Conservation (phyloP, 2,888 invertebrate species). For the Cryptus armator region DNA sequence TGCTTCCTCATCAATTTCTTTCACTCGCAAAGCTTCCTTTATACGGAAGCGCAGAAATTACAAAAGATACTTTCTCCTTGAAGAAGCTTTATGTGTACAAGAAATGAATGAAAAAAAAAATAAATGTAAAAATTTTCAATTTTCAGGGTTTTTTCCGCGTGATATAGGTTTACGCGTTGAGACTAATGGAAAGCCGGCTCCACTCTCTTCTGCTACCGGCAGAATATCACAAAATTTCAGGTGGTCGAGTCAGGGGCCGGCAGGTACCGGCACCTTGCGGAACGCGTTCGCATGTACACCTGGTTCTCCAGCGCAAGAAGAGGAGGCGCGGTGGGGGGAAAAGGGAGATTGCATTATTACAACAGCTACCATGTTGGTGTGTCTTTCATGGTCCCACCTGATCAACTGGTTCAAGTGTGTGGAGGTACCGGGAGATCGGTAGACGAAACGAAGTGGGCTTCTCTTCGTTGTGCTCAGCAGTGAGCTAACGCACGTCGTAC, state of each 20-base stretch:
- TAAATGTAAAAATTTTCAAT: background rate
- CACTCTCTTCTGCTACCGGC: background rate
- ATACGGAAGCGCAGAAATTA: too few relatives aligned
- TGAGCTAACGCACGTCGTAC: slow-evolving; percentile 80
- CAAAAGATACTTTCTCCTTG: too few relatives aligned
- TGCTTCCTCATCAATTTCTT: too few relatives aligned
- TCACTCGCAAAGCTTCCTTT: too few relatives aligned
- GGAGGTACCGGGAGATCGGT: slow-evolving; percentile 13
- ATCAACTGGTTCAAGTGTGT: slow-evolving; percentile 28
- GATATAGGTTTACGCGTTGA: too few relatives aligned
- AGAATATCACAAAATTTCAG: slow-evolving; percentile 16
- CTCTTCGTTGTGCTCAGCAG: slow-evolving; percentile 73
- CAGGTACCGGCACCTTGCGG: slow-evolving; percentile 78
- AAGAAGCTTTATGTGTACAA: background rate
- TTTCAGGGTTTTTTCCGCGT: too few relatives aligned
- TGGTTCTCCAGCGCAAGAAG: slow-evolving; percentile 6
- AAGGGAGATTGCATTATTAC: slow-evolving; percentile 33
- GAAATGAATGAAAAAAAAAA: background rate
- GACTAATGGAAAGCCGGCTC: too few relatives aligned
- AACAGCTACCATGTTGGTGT: slow-evolving; percentile 31
- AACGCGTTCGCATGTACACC: slow-evolving; percentile 59
- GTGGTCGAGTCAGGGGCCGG: slow-evolving; percentile 52
- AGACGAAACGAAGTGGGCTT: slow-evolving; percentile 61
- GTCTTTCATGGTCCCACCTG: slow-evolving; percentile 62
- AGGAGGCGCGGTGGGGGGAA: slow-evolving; percentile 24